Evolutionary conservation across 2,797 vertebrate genomes (phyloP).

Genomic region (Mus spretus): DNA sequence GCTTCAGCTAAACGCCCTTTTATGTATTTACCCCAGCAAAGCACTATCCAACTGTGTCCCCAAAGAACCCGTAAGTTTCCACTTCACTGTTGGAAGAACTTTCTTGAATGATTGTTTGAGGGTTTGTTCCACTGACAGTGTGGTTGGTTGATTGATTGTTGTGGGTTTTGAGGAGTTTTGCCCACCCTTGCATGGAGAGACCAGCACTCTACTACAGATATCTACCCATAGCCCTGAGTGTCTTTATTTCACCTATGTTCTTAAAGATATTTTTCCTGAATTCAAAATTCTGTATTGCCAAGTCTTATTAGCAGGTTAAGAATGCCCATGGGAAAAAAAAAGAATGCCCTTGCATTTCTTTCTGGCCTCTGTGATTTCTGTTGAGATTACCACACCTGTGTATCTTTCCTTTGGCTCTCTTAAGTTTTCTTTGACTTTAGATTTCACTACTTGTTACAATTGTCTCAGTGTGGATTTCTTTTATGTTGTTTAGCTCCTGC

Average conservation of each 20-base stretch:
- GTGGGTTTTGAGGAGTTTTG: not conserved
- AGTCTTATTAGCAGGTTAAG: not conserved
- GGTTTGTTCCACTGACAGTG: not conserved
- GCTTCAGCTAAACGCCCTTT: not conserved
- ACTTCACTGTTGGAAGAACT: not conserved
- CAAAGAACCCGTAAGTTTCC: not conserved
- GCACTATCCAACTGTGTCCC: not conserved
- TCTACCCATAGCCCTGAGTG: not conserved
- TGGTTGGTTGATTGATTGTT: not conserved
- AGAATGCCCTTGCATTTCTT: not conserved
- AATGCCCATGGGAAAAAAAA: not conserved
- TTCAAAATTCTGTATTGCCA: not conserved
- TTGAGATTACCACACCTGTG: not conserved
- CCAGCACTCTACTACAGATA: not conserved
- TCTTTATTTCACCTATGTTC: constrained; percentile 3
- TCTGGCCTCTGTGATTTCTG: not conserved
- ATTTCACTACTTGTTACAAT: not conserved
- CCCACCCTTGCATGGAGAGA: not conserved
- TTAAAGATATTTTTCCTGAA: constrained; percentile 3
- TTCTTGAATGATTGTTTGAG: not conserved
- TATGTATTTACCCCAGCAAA: not conserved
- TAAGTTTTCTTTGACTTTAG: not conserved
- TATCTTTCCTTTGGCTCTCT: not conserved
- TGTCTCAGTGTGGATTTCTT: constrained; percentile 20
- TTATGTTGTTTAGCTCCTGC: constrained; percentile 34